phyloP scores from a whole-genome alignment of 2,888 invertebrate species.

The Flabesymbios commensalis region DNA sequence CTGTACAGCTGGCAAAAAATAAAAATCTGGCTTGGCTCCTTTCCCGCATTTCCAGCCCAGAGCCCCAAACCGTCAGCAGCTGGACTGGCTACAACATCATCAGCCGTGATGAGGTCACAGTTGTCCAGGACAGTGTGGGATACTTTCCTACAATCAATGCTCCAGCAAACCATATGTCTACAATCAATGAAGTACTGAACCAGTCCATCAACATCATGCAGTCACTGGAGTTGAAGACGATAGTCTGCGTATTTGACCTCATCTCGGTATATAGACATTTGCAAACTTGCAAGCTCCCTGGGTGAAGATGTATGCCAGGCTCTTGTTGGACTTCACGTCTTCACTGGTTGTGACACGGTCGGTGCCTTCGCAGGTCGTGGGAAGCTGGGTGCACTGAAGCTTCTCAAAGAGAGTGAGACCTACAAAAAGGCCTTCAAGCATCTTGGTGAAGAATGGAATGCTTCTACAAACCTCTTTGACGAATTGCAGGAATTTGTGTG shows the following conservation, averaged over 20 bases:
- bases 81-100: slow-evolving; percentile 31
- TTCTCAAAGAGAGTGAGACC: background rate
- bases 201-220: slow-evolving; percentile 20
- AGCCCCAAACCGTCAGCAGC: slow-evolving; percentile 12
- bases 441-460: background rate
- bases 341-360: background rate
- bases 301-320: background rate
- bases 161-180: slow-evolving; percentile 21
- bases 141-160: slow-evolving; percentile 24
- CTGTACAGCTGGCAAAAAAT: background rate
- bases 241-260: slow-evolving; percentile 22
- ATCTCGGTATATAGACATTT: background rate
- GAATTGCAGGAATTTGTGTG: background rate
- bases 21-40: slow-evolving; percentile 13
- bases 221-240: slow-evolving; percentile 7
- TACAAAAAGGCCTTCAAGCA: background rate
- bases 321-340: background rate
- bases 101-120: slow-evolving; percentile 1
- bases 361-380: slow-evolving; percentile 8
- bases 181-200: slow-evolving; percentile 16
- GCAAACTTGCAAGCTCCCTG: background rate
- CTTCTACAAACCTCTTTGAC: background rate
- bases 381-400: background rate
- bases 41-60: slow-evolving; percentile 1
- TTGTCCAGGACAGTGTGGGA: slow-evolving; percentile 16